These are phyloP conservation scores for Mus spicilegus DNA, from an alignment of 2,113 vertebrate genomes.

Conservation along the genomic window DNA sequence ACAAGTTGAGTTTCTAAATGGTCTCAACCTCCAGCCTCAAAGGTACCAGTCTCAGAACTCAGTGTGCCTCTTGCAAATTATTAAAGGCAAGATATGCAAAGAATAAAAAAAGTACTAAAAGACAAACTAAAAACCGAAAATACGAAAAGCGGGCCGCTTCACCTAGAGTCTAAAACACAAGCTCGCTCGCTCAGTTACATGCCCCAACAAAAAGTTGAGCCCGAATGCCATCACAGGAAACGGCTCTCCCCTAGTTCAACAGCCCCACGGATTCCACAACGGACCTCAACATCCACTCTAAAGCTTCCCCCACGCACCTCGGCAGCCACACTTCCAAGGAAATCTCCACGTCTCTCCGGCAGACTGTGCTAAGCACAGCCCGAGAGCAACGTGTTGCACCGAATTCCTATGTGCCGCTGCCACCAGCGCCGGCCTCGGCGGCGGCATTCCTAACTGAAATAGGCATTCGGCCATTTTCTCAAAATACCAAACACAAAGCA, in stretches of 20 bases:
- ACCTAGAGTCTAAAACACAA: not conserved
- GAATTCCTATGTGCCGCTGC: conserved; percentile 72
- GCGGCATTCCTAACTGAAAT: conserved; percentile 71
- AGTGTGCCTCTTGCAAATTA: not conserved
- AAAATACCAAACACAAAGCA: conserved; percentile 83
- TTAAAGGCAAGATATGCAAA: not conserved
- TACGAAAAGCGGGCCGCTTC: not conserved
- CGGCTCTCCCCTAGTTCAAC: not conserved
- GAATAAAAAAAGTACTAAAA: not conserved
- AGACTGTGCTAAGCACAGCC: not conserved
- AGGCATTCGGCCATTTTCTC: conserved; percentile 90
- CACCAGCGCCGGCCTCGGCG: conserved; percentile 63
- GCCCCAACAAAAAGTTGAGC: conserved; percentile 56
- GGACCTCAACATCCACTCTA: not conserved
- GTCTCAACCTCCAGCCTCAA: conserved; percentile 20
- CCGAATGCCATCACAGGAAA: conserved; percentile 78
- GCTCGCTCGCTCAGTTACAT: not conserved
- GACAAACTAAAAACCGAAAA: not conserved
- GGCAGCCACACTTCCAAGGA: not conserved
- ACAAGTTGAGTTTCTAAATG: conserved; percentile 58
- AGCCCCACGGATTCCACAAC: not conserved
- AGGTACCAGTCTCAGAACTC: not conserved
- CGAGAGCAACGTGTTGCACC: conserved; percentile 22
- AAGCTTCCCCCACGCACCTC: not conserved
- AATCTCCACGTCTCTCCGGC: not conserved